Conservation (phyloP, 2,113 vertebrate species). For the Charadrius vociferus region DNA sequence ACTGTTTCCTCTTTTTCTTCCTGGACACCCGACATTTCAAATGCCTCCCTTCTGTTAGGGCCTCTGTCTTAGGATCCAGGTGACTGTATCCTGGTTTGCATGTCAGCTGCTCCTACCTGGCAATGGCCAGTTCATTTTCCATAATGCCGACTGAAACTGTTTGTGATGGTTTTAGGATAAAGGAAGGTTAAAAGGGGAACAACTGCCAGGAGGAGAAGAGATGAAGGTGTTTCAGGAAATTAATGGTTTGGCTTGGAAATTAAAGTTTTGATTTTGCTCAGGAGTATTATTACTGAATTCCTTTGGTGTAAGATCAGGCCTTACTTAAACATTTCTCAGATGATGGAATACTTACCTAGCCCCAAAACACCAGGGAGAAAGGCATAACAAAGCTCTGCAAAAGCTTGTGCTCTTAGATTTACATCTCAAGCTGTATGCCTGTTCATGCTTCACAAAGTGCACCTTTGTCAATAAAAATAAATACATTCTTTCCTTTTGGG, state of each 20-base stretch:
- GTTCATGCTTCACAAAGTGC: background rate
- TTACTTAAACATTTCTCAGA: constrained; percentile 2
- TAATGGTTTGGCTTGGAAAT: constrained; percentile 21
- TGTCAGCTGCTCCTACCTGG: background rate
- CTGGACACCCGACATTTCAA: background rate
- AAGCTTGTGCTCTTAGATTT: background rate
- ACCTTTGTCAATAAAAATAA: background rate
- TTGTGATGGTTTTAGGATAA: background rate
- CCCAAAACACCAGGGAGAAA: background rate
- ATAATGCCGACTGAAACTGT: background rate
- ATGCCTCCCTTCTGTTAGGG: background rate
- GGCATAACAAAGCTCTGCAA: background rate
- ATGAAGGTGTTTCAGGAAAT: constrained; percentile 19
- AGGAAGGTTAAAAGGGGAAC: background rate
- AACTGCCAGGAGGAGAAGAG: background rate
- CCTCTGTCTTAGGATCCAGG: background rate
- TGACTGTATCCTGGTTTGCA: background rate
- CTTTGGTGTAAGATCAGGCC: background rate
- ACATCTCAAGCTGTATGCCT: background rate
- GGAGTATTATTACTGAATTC: constrained; percentile 39
- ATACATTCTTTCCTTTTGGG: background rate
- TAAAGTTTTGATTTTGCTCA: constrained; percentile 34
- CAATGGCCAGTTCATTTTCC: background rate
- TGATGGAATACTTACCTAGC: background rate
- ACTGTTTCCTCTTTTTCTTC: background rate